Conservation (phyloP, 2,113 vertebrate genomes). For the Chiloscyllium plagiosum region DNA sequence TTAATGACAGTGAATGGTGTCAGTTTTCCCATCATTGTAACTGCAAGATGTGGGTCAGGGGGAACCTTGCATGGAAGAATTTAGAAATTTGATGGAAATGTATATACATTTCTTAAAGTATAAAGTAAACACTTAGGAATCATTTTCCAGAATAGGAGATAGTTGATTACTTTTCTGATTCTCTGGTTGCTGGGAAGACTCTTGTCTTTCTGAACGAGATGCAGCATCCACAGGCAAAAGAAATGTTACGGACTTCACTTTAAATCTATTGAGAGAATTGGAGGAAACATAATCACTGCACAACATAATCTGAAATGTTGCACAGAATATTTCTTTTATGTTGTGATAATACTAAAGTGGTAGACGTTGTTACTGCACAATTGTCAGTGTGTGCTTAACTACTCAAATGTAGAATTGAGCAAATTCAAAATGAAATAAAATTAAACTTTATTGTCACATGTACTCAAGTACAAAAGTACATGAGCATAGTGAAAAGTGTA, state of each 20-base stretch:
- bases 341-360: not conserved
- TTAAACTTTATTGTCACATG: no score
- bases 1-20: no score
- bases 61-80: not conserved
- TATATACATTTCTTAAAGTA: not conserved
- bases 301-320: not conserved
- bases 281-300: not conserved
- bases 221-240: slow-evolving; percentile 69
- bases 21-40: no score
- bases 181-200: slow-evolving; percentile 51
- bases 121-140: slow-evolving; percentile 43
- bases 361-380: not conserved
- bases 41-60: not conserved
- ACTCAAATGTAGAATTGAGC: not conserved
- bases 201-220: slow-evolving; percentile 59
- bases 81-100: not conserved
- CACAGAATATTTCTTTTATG: not conserved
- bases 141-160: slow-evolving; percentile 62
- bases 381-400: not conserved
- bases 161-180: slow-evolving; percentile 55
- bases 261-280: slow-evolving; percentile 60
- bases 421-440: not conserved
- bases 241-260: slow-evolving; percentile 85
- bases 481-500: no score
- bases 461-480: no score